Evolutionary conservation across 2,113 vertebrate genomes (phyloP), one percentile per base, ranked within the genome.

Genomic region (Excalfactoria chinensis): DNA sequence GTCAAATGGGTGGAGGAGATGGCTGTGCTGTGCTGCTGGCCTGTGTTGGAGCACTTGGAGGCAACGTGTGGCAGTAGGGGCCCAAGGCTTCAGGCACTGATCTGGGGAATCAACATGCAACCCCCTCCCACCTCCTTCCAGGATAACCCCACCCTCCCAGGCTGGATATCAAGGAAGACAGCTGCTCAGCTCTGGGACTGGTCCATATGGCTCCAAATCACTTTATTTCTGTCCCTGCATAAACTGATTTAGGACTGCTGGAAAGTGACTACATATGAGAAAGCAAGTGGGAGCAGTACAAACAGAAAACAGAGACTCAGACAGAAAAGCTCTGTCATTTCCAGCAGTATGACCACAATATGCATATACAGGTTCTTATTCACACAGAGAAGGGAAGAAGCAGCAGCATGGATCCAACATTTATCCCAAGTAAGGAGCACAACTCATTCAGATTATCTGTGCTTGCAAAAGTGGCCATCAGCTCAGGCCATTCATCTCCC

Each of bases 381-480:
- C n/a, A 64, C 25, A 25, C 15, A 64, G 32, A 35, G 37, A 63
- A 16, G n/a, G 55, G 43, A 43, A 40, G 43, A 43, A 40, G 16
- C n/a, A 20, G 37, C 28, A 20, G 49, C 62, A 18, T 17, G 26
- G 46, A 40, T 21, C 3, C 4, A 34, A 6, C 46, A 0, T 32
- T 40, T 55, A 67, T 37, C 2, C 26, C 37, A 13, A 0, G 2
- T 34, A 56, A 51, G 43, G 86, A 37, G 84, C 5, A 25, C n/a
- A 7, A 60, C 22, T 32, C 26, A 2, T 3, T 18, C 1, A 4
- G 0, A 1, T 15, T 1, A 7, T 68, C 59, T 7, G 26, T 9
- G 2, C 53, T 63, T 9, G 25, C 49, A 28, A 5, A 40, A 67
- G 73, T 0, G 20, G 17, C 22, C 0, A 3, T 1, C 18, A 19